A percentile compares a stretch with the other conserved stretches of the same genome.
Evolutionary conservation across 2,888 invertebrate species (phyloP).

Genomic region (Liopterus haemorrhoidalis): DNA sequence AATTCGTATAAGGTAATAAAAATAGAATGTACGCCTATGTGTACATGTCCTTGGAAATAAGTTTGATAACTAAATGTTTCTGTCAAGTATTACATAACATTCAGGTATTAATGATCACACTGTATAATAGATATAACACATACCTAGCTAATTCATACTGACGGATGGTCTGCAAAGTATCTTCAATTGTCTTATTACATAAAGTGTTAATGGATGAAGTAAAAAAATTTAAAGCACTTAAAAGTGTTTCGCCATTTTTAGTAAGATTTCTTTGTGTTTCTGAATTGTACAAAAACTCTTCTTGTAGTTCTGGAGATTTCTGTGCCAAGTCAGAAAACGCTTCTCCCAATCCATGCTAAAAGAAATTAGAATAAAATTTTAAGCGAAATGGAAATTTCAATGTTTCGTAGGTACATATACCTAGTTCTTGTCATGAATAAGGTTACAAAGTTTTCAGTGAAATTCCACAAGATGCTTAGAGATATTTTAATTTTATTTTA

Average conservation of each 20-base stretch:
- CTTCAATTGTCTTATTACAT: conserved; percentile 96
- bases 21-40: too few species aligned
- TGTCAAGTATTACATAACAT: too few species aligned
- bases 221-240: conserved; percentile 93
- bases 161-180: conserved; percentile 74
- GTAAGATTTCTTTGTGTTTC: conserved; percentile 91
- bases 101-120: conserved; percentile 52
- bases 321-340: conserved; percentile 93
- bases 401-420: too few species aligned
- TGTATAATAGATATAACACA: neutral
- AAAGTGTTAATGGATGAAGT: conserved; percentile 92
- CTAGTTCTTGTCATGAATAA: too few species aligned
- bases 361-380: conserved; percentile 26
- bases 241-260: conserved; percentile 87
- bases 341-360: conserved; percentile 81
- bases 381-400: neutral
- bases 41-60: too few species aligned
- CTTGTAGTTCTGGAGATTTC: conserved; percentile 91
- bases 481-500: too few species aligned
- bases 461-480: too few species aligned
- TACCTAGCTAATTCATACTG: conserved; percentile 67
- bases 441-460: too few species aligned
- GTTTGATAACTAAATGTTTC: too few species aligned
- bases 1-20: too few species aligned
- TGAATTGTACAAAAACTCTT: conserved; percentile 90